Percentiles rank a stretch among this genome's conserved stretches.
Evolutionary conservation across 2,888 invertebrate species (phyloP).

Genomic region (Drosophila tripunctata): DNA sequence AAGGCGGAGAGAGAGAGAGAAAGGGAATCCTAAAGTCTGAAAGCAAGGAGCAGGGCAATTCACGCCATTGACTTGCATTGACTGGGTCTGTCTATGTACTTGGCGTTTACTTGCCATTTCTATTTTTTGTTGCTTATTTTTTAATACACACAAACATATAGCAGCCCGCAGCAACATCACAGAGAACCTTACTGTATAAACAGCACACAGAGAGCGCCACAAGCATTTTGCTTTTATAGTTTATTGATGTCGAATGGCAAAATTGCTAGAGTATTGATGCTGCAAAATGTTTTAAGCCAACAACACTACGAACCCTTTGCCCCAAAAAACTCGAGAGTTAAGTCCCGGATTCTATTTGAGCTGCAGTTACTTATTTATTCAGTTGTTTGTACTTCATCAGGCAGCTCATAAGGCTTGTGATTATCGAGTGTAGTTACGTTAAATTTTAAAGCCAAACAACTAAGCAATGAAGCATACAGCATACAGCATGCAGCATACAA

Average conservation of each 20-base stretch:
- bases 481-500: constrained; percentile 9
- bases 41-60: constrained; percentile 7
- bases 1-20: not conserved
- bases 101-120: constrained; percentile 55
- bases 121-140: constrained; percentile 33
- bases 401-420: constrained; percentile 67
- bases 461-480: constrained; percentile 6
- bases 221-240: constrained; percentile 76
- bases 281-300: constrained; percentile 66
- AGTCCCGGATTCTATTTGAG: not conserved
- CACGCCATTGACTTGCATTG: constrained; percentile 73
- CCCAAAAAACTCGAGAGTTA: not conserved
- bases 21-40: not conserved
- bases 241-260: constrained; percentile 74
- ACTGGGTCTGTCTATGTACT: constrained; percentile 69
- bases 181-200: constrained; percentile 39
- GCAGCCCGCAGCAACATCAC: constrained; percentile 47
- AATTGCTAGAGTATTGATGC: constrained; percentile 70
- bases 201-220: constrained; percentile 56
- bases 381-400: constrained; percentile 73
- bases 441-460: constrained; percentile 56
- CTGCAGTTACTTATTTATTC: constrained; percentile 60
- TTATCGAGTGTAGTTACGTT: constrained; percentile 50
- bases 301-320: not conserved
- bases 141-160: constrained; percentile 25